A percentile compares a stretch with the other conserved stretches of the same genome.
Conservation (phyloP, 2,888 invertebrate genomes). For the Caenorhabditis uteleia region DNA sequence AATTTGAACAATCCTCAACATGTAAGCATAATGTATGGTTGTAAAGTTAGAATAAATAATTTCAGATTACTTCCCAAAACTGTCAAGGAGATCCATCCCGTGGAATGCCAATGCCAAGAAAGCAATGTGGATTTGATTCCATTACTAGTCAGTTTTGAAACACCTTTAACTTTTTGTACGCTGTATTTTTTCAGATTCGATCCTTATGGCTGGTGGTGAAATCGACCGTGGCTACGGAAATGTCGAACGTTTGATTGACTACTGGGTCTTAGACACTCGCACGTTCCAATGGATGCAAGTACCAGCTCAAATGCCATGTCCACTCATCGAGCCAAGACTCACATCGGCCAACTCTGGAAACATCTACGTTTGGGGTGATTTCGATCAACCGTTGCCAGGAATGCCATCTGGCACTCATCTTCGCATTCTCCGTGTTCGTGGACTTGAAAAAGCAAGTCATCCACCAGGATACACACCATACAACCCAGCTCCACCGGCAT, state of each 20-base stretch:
- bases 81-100: slow-evolving; percentile 52
- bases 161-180: neutral
- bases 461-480: slow-evolving; percentile 41
- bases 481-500: slow-evolving; percentile 39
- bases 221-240: slow-evolving; percentile 61
- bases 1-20: slow-evolving; percentile 53
- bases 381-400: slow-evolving; percentile 67
- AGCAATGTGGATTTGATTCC: slow-evolving; percentile 65
- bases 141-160: slow-evolving; percentile 49
- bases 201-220: slow-evolving; percentile 67
- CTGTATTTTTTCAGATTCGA: slow-evolving; percentile 54
- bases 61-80: slow-evolving; percentile 59
- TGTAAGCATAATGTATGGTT: neutral
- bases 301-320: slow-evolving; percentile 65
- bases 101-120: slow-evolving; percentile 65
- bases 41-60: neutral
- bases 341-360: slow-evolving; percentile 65
- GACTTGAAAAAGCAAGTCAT: slow-evolving; percentile 41
- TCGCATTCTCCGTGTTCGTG: slow-evolving; percentile 56
- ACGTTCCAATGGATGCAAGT: slow-evolving; percentile 67
- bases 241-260: slow-evolving; percentile 61
- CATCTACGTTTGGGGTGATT: slow-evolving; percentile 68
- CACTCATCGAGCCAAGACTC: slow-evolving; percentile 66
- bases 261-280: slow-evolving; percentile 65
- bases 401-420: slow-evolving; percentile 67